phyloP scores from a whole-genome alignment of 2,797 vertebrate genomes.

The Sebastes flavidus region DNA sequence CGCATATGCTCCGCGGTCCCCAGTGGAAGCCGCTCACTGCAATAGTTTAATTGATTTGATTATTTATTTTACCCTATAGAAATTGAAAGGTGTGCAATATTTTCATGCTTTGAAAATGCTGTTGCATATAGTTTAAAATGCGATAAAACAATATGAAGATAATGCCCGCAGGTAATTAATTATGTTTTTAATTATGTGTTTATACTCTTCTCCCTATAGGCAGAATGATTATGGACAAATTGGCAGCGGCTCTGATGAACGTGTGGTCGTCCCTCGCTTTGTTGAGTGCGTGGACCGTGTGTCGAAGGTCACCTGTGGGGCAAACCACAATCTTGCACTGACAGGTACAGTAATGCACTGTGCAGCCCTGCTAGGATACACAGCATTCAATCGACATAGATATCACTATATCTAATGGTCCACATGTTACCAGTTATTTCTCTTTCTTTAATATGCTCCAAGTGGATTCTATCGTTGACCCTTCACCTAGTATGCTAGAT shows the following conservation, averaged over 20 bases:
- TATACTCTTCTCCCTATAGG: constrained; percentile 53
- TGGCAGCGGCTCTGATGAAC: constrained; percentile 46
- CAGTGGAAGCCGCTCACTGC: constrained; percentile 56
- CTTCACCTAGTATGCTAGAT: not conserved
- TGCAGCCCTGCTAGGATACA: not conserved
- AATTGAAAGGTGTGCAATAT: constrained; percentile 24
- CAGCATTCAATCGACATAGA: not conserved
- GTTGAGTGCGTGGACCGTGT: constrained; percentile 53
- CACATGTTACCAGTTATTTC: not conserved
- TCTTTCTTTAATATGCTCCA: not conserved
- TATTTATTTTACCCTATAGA: constrained; percentile 63
- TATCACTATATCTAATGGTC: not conserved
- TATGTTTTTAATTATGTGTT: constrained; percentile 67
- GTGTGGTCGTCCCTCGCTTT: constrained; percentile 41
- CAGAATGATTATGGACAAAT: constrained; percentile 64
- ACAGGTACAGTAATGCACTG: constrained; percentile 52
- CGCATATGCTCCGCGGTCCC: constrained; percentile 67
- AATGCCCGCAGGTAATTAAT: constrained; percentile 62
- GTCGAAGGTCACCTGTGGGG: constrained; percentile 67
- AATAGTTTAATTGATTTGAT: constrained; percentile 58
- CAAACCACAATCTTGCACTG: constrained; percentile 60
- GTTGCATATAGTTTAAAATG: constrained; percentile 32
- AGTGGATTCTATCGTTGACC: not conserved
- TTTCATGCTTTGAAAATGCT: constrained; percentile 29
- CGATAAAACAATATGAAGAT: constrained; percentile 45